Evolutionary conservation across 1,140 invertebrate species (phyloP).

Genomic region (Trichomalopsis sarcophagae): DNA sequence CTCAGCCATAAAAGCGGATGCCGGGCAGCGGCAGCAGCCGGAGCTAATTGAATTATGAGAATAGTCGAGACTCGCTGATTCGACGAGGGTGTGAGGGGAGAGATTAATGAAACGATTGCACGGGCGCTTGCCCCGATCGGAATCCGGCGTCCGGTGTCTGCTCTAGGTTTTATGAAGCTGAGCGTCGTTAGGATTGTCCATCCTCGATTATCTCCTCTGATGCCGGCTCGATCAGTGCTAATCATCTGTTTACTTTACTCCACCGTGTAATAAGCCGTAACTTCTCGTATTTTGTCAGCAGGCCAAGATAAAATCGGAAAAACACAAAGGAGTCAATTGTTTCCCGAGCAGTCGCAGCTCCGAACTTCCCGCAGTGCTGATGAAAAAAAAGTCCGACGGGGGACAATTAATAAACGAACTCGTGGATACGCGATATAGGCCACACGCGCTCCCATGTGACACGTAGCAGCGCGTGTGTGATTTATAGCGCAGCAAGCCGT

Average conservation of each 20-base stretch:
- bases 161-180: neutral
- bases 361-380: neutral
- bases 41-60: conserved; percentile 72
- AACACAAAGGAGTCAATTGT: neutral
- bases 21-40: conserved; percentile 15
- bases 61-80: conserved; percentile 66
- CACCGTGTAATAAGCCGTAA: neutral
- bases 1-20: conserved; percentile 35
- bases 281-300: neutral
- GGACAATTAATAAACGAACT: conserved; percentile 68
- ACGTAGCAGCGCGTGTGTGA: conserved; percentile 58
- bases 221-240: neutral
- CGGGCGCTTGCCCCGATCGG: neutral
- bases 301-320: neutral
- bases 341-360: neutral
- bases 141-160: neutral
- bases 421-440: conserved; percentile 61
- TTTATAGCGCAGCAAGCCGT: conserved; percentile 57
- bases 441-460: conserved; percentile 39
- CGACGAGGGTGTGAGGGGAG: conserved; percentile 59
- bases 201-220: neutral
- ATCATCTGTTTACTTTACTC: neutral
- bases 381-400: neutral
- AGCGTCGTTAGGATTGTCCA: neutral
- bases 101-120: conserved; percentile 70